These are phyloP conservation scores for Ceratotherium simum DNA, from an alignment of 2,113 vertebrate genomes.

Conservation along the genomic window DNA sequence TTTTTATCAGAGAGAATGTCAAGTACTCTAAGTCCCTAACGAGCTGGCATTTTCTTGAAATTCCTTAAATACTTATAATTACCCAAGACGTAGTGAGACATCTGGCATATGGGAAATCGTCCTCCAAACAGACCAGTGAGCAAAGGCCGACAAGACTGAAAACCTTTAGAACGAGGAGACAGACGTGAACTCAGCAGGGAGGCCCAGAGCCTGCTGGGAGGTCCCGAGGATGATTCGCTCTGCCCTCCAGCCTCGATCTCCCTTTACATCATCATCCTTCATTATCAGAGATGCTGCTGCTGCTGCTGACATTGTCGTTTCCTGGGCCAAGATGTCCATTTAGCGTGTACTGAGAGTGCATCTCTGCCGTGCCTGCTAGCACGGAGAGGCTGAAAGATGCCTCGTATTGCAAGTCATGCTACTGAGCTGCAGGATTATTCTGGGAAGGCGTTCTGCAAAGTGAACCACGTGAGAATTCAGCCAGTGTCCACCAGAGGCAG, in stretches of 20 bases:
- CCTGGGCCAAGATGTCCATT: conserved; percentile 76
- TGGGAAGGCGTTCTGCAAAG: not conserved
- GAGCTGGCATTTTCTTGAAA: conserved; percentile 40
- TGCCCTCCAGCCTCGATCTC: not conserved
- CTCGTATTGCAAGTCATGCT: not conserved
- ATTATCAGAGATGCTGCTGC: not conserved
- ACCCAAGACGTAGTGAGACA: conserved; percentile 71
- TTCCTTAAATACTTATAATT: conserved; percentile 77
- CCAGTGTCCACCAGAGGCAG: not conserved
- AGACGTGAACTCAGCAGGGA: not conserved
- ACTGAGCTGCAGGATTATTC: not conserved
- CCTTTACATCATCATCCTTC: not conserved
- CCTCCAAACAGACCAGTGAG: not conserved
- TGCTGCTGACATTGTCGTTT: conserved; percentile 45
- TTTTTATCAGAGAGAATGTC: conserved; percentile 56
- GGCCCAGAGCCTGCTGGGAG: not conserved
- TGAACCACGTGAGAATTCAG: not conserved
- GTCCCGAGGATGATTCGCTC: not conserved
- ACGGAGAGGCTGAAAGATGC: not conserved
- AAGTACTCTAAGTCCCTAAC: not conserved
- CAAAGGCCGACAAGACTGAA: fast-evolving
- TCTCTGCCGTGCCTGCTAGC: not conserved
- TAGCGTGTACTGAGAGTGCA: conserved; percentile 30
- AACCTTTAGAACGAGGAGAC: not conserved
- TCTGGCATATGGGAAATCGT: not conserved